Conservation (phyloP, 1,140 invertebrate species). For the Cydia pomonella region DNA sequence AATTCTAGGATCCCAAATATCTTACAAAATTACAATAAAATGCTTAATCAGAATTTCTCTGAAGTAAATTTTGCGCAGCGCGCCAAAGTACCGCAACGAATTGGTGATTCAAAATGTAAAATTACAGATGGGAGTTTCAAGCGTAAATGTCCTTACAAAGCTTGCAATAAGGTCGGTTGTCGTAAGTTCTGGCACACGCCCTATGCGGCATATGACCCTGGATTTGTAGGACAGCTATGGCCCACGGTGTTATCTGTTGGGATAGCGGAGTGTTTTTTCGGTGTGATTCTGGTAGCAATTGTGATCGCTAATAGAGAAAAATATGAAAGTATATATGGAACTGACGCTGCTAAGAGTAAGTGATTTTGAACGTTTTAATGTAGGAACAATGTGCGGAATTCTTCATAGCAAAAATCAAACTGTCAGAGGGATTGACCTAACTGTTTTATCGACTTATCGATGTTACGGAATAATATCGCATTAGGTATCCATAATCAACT, state of each 20-base stretch:
- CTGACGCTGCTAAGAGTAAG: constrained; percentile 34
- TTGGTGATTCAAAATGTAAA: background rate
- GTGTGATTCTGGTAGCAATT: background rate
- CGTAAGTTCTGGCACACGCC: constrained; percentile 9
- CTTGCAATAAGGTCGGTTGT: background rate
- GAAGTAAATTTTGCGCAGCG: background rate
- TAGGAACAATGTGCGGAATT: too few species aligned
- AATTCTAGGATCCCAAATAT: background rate
- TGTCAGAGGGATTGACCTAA: too few species aligned
- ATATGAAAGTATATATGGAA: constrained; percentile 37
- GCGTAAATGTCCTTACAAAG: background rate
- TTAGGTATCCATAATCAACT: too few species aligned
- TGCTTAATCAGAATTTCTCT: background rate
- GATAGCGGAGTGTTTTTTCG: background rate
- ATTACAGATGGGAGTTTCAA: background rate
- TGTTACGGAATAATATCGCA: too few species aligned
- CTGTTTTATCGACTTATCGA: too few species aligned
- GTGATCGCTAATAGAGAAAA: background rate
- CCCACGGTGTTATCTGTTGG: background rate
- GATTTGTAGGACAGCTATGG: background rate
- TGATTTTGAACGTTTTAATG: background rate
- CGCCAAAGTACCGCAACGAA: constrained; percentile 5
- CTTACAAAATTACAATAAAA: constrained; percentile 22
- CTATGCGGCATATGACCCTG: background rate
- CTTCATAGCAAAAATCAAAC: too few species aligned